Evolutionary conservation across 1,140 invertebrate species (phyloP), one percentile per base, ranked within the genome.

Genomic region (Sminthurinus signatus): DNA sequence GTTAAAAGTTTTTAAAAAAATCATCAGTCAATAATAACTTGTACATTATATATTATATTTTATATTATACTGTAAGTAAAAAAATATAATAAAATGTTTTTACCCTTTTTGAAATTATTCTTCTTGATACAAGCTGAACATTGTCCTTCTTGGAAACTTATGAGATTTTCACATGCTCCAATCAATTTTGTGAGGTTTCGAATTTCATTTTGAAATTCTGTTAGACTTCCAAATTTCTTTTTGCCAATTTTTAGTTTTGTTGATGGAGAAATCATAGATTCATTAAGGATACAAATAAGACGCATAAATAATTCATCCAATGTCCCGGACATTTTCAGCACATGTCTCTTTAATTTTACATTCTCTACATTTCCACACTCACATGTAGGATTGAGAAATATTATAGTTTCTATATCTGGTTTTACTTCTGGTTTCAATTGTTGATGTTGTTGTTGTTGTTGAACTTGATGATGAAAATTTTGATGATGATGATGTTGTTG

Each of bases 1-100:
- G 36, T 66, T 66, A n/a, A 57, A 56, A 29, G 52, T 52, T 51
- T 62, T 60, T 2, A 44, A 28, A 42, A 60, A 60, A 39, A 46
- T 60, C 15, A 23, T 50, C 10, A 44, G 44, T 8, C 5, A 36
- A 36, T 36, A 8, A 8, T 15, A 5, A 19, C 8, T 48, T 8
- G 23, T 10, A 48, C 5, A 10, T 10, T 19, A 19, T 48, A 10
- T 48, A 10, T 19, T 19, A 19, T 48, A n/a, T 10, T 5, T 8
- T 48, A 25, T n/a, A 19, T 48, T 48, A 48, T n/a, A n/a, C n/a
- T n/a, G n/a, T n/a, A n/a, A n/a, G n/a, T n/a, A n/a, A n/a, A n/a
- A n/a, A n/a, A n/a, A n/a, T n/a, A n/a, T n/a, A n/a, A n/a, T n/a
- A n/a, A n/a, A n/a, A n/a, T n/a, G n/a, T n/a, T n/a, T n/a, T n/a